Conservation (phyloP, 2,113 vertebrate species). For the Onychorhynchus coronatus region DNA sequence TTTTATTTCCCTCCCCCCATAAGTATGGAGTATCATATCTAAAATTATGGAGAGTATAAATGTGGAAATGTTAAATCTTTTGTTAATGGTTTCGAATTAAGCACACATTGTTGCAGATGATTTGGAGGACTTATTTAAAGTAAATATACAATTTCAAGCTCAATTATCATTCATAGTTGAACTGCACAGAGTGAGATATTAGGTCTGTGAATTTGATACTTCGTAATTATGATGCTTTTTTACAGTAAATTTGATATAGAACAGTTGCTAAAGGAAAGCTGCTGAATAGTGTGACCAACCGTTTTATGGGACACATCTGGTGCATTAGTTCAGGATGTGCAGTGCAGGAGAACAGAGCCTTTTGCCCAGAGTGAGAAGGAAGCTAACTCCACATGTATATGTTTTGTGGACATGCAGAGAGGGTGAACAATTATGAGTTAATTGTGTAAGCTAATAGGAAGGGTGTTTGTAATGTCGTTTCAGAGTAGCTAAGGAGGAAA, state of each 20-base stretch:
- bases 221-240: conserved; percentile 75
- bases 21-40: conserved; percentile 26
- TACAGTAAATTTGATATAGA: conserved; percentile 79
- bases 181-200: conserved; percentile 53
- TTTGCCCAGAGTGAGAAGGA: conserved; percentile 64
- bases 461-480: conserved; percentile 65
- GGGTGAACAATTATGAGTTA: conserved; percentile 65
- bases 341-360: conserved; percentile 69
- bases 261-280: conserved; percentile 77
- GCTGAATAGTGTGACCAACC: conserved; percentile 75
- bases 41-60: conserved; percentile 68
- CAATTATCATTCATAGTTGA: conserved; percentile 73
- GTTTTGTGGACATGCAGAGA: conserved; percentile 53
- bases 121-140: conserved; percentile 72
- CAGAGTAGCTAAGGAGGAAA: conserved; percentile 69
- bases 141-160: conserved; percentile 79
- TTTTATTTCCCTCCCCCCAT: not conserved
- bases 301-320: conserved; percentile 81
- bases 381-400: conserved; percentile 66
- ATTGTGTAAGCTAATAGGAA: conserved; percentile 69
- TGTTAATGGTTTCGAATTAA: conserved; percentile 64
- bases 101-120: conserved; percentile 68
- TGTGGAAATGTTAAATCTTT: conserved; percentile 70
- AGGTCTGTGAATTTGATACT: conserved; percentile 71
- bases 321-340: conserved; percentile 78